Percentiles rank a stretch among this genome's conserved stretches.
Conservation (phyloP, 2,797 vertebrate species). For the Ciconia nigra region DNA sequence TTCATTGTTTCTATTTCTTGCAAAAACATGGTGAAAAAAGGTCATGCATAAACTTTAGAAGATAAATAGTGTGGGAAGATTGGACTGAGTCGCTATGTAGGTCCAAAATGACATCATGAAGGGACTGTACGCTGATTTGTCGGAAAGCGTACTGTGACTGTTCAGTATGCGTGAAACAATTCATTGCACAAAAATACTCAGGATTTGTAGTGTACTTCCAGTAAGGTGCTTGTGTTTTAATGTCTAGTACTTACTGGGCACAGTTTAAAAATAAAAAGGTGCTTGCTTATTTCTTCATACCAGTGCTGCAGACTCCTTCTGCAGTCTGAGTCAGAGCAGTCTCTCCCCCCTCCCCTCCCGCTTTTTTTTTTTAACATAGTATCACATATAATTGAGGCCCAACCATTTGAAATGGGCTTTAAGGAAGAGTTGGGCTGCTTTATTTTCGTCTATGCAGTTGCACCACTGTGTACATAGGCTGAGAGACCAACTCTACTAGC, state of each 20-base stretch:
- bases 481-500: not conserved
- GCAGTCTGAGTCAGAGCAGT: not conserved
- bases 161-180: not conserved
- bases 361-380: not conserved
- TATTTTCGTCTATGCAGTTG: not conserved
- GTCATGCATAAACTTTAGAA: not conserved
- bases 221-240: not conserved
- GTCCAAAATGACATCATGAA: not conserved
- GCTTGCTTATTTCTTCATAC: not conserved
- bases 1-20: not conserved
- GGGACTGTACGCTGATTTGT: not conserved
- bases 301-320: not conserved
- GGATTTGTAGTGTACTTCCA: not conserved
- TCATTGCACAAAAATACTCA: not conserved
- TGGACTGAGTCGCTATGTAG: not conserved
- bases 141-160: not conserved
- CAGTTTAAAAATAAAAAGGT: not conserved
- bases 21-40: not conserved
- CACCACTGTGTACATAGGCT: not conserved
- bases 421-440: not conserved
- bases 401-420: not conserved
- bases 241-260: not conserved
- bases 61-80: not conserved
- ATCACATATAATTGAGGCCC: not conserved
- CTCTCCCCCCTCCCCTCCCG: not conserved